Conservation (phyloP, 1,140 invertebrate genomes). For the Dendrolimus punctatus region DNA sequence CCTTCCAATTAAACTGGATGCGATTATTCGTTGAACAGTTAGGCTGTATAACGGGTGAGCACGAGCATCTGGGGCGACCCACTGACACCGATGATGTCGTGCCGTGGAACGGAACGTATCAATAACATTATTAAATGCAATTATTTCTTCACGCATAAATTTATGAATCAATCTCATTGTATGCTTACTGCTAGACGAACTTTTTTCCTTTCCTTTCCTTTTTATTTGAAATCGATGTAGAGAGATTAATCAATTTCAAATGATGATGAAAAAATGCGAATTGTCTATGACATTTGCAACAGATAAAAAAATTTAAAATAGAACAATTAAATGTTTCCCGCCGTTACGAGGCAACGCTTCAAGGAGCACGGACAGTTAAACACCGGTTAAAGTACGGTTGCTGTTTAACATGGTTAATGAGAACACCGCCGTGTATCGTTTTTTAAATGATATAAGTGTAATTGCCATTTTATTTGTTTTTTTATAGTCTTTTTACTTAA, state of each 20-base stretch:
- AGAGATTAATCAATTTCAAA: no score
- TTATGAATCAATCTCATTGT: no score
- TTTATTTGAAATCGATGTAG: no score
- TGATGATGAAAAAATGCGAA: neutral
- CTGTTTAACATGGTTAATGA: slow-evolving; percentile 14
- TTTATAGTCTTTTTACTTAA: no score
- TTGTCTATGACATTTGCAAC: neutral
- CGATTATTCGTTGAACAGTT: slow-evolving; percentile 53
- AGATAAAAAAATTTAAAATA: neutral
- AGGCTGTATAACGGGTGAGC: slow-evolving; percentile 40
- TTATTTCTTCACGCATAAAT: no score
- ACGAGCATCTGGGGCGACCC: slow-evolving; percentile 47
- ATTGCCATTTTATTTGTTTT: no score
- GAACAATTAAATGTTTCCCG: slow-evolving; percentile 14
- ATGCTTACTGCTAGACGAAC: no score
- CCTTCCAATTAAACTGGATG: slow-evolving; percentile 33
- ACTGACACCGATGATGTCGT: slow-evolving; percentile 46
- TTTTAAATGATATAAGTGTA: no score
- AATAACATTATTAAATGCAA: slow-evolving; percentile 7
- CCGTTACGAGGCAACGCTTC: slow-evolving; percentile 26
- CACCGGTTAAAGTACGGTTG: slow-evolving; percentile 25
- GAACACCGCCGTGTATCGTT: no score
- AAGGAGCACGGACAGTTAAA: slow-evolving; percentile 29
- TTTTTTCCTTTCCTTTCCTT: no score
- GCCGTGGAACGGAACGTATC: slow-evolving; percentile 20